Evolutionary conservation across 2,888 invertebrate genomes (phyloP).

Genomic region (Prosapia bicincta): DNA sequence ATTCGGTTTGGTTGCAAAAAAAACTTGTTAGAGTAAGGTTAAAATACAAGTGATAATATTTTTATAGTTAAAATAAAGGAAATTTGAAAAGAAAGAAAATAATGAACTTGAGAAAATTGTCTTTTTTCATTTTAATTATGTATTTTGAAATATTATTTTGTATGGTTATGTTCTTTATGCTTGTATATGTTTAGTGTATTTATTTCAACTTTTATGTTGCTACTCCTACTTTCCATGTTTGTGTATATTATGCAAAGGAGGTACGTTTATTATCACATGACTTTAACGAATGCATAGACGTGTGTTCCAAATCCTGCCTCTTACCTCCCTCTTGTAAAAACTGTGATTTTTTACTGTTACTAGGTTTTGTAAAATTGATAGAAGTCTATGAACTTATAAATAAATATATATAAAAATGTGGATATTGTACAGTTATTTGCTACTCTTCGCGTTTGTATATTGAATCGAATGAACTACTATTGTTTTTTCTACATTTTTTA

Average conservation of each 20-base stretch:
- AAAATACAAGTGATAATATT: no score
- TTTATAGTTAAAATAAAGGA: no score
- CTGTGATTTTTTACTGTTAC: constrained; percentile 36
- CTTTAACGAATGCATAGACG: not conserved
- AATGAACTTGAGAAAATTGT: no score
- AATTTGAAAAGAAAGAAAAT: no score
- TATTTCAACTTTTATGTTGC: not conserved
- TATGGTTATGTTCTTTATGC: no score
- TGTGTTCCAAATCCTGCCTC: constrained; percentile 32
- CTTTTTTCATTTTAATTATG: no score
- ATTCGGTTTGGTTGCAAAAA: no score
- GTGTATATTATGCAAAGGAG: not conserved
- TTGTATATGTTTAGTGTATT: not conserved
- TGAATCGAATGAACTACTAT: constrained; percentile 23
- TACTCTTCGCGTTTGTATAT: constrained; percentile 29
- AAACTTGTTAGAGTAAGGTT: no score
- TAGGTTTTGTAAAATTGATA: constrained; percentile 30
- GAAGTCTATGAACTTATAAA: constrained; percentile 20
- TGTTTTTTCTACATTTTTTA: constrained; percentile 21
- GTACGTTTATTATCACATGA: not conserved
- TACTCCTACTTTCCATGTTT: not conserved
- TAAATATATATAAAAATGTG: constrained; percentile 14
- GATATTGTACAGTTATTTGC: constrained; percentile 30
- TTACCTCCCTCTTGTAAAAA: constrained; percentile 32
- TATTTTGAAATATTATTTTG: no score